These are phyloP conservation scores for Himalopsyche japonica DNA, from an alignment of 2,888 invertebrate species.

Conservation along the genomic window DNA sequence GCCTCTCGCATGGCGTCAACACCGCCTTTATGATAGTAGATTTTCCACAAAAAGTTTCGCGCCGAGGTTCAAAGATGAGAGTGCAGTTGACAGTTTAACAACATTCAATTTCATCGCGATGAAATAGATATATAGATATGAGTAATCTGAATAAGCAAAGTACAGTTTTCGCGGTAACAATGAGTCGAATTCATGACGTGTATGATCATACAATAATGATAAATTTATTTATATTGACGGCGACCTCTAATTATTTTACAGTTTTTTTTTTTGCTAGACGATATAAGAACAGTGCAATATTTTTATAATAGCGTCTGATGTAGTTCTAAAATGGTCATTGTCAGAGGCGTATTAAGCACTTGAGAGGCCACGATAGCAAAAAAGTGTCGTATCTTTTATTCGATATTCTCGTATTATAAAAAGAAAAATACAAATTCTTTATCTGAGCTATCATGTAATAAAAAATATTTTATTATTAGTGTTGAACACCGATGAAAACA, in stretches of 20 bases:
- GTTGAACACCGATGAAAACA: too few relatives aligned
- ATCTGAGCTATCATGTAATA: too few relatives aligned
- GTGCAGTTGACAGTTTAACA: background rate
- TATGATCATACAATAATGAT: background rate
- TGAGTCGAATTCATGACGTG: background rate
- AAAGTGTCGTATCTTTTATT: too few relatives aligned
- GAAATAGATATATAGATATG: background rate
- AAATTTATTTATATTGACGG: background rate
- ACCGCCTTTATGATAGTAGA: background rate
- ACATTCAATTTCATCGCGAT: background rate
- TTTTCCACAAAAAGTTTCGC: background rate
- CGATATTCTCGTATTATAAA: too few relatives aligned
- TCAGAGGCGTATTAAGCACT: too few relatives aligned
- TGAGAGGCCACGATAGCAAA: too few relatives aligned
- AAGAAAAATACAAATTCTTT: too few relatives aligned
- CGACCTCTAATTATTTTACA: background rate
- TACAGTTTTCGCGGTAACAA: background rate
- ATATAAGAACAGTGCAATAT: background rate
- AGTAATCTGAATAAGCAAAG: background rate
- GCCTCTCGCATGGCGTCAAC: background rate
- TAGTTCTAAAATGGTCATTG: too few relatives aligned
- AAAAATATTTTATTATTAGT: too few relatives aligned
- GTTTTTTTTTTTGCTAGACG: background rate
- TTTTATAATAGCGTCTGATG: too few relatives aligned
- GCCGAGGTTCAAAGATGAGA: background rate